Evolutionary conservation across 1,140 invertebrate species (phyloP).

Genomic region (Geopemphigus sp.): DNA sequence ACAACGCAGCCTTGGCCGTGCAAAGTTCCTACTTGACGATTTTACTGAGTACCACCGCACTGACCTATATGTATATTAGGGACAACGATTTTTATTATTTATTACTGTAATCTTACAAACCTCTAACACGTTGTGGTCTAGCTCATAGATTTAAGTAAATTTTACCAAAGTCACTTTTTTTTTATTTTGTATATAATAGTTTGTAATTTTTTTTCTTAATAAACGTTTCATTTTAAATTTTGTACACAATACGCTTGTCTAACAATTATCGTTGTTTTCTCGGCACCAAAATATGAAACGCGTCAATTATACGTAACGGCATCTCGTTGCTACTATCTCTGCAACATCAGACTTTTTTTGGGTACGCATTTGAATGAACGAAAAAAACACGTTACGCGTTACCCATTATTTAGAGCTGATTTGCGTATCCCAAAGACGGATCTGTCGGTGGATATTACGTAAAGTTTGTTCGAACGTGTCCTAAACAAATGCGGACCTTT

Average conservation of each 20-base stretch:
- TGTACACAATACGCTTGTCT: background rate
- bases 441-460: no score
- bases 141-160: constrained; percentile 40
- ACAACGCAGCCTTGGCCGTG: background rate
- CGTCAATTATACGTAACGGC: no score
- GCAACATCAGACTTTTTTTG: no score
- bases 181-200: constrained; percentile 26
- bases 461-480: no score
- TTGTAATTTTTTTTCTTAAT: constrained; percentile 34
- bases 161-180: constrained; percentile 47
- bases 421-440: no score
- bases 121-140: constrained; percentile 22
- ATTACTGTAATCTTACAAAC: background rate
- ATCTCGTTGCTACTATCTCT: no score
- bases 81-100: background rate
- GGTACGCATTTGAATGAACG: no score
- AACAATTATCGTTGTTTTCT: no score
- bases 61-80: constrained; percentile 21
- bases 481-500: no score
- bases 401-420: no score
- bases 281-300: no score
- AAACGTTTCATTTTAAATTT: constrained; percentile 25
- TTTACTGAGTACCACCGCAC: constrained; percentile 29
- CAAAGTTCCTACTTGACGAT: constrained; percentile 40
- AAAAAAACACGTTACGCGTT: no score